phyloP scores from a whole-genome alignment of 2,113 vertebrate genomes.

The Carollia perspicillata region DNA sequence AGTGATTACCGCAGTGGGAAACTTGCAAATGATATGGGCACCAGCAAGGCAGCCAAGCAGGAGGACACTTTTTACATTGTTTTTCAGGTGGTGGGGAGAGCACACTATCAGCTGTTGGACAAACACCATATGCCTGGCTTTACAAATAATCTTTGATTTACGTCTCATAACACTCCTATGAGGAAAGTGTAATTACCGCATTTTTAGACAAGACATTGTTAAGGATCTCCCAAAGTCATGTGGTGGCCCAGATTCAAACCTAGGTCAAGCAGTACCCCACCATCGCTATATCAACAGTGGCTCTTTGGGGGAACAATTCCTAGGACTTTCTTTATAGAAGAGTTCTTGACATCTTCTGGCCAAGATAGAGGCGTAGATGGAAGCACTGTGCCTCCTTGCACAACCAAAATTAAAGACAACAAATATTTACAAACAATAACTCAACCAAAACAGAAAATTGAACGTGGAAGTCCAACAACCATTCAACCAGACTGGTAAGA shows the following conservation, averaged over 20 bases:
- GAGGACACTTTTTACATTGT: not conserved
- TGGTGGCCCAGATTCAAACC: not conserved
- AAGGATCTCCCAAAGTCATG: not conserved
- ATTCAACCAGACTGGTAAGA: too few relatives aligned
- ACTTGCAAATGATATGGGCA: not conserved
- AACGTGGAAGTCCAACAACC: too few relatives aligned
- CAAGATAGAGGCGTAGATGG: too few relatives aligned
- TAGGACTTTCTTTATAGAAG: not conserved
- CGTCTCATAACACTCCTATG: not conserved
- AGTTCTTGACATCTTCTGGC: too few relatives aligned
- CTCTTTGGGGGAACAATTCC: not conserved
- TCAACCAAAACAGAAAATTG: too few relatives aligned
- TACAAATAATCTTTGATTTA: not conserved
- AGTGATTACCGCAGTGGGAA: constrained; percentile 22
- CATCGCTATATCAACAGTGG: not conserved
- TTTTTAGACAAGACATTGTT: not conserved
- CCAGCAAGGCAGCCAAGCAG: not conserved
- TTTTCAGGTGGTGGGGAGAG: not conserved
- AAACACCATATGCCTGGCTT: not conserved
- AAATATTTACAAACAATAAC: too few relatives aligned
- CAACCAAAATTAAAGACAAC: too few relatives aligned
- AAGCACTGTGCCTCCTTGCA: too few relatives aligned
- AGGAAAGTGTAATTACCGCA: not conserved
- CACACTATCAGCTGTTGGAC: not conserved
- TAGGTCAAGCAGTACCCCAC: not conserved